A percentile compares a stretch with the other conserved stretches of the same genome.
Conservation (phyloP, 2,113 vertebrate genomes). For the Odontophorus gujanensis region DNA sequence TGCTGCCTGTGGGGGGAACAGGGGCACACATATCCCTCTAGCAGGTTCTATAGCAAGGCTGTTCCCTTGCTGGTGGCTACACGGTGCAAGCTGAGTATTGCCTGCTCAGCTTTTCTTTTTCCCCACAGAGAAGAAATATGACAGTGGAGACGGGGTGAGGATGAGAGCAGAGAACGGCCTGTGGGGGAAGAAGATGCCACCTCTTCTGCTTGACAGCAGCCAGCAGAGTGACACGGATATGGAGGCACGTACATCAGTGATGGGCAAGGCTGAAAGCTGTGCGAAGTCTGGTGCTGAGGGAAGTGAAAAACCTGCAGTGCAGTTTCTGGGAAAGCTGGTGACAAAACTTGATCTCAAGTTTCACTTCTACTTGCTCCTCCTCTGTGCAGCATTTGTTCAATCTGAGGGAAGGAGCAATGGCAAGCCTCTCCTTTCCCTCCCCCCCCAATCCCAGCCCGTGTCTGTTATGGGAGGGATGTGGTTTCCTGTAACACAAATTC, state of each 20-base stretch:
- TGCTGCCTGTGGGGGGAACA: background rate
- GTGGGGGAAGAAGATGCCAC: background rate
- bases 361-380: background rate
- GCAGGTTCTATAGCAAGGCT: too few species aligned
- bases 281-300: fast-evolving
- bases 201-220: background rate
- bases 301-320: background rate
- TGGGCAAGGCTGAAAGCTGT: too few species aligned
- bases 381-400: background rate
- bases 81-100: background rate
- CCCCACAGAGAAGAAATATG: background rate
- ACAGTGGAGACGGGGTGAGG: background rate
- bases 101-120: background rate
- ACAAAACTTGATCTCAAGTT: background rate
- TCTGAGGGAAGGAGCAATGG: background rate
- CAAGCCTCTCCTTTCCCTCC: background rate
- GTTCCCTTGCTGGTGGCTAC: too few species aligned
- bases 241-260: background rate
- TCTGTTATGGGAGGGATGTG: background rate
- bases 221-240: background rate
- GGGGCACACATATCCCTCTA: too few species aligned
- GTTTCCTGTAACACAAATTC: background rate
- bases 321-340: background rate
- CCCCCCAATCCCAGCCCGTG: background rate
- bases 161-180: background rate